phyloP scores from a whole-genome alignment of 2,113 vertebrate species.

The Lepidothrix coronata region DNA sequence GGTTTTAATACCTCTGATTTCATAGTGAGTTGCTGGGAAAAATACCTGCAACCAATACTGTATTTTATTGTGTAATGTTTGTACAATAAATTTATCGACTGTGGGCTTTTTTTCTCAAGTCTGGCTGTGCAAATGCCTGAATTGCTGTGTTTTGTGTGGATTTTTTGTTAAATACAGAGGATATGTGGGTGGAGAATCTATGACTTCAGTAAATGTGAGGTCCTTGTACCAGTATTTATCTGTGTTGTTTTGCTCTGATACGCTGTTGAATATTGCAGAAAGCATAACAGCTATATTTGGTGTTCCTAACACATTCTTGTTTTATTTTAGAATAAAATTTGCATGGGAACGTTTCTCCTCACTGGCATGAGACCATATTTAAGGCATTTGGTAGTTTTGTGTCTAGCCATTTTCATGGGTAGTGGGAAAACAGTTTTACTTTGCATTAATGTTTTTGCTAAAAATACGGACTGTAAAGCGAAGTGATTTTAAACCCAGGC shows the following conservation, averaged over 20 bases:
- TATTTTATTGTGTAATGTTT: background rate
- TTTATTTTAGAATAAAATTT: background rate
- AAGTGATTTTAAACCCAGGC: conserved; percentile 55
- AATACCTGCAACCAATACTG: background rate
- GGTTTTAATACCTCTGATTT: background rate
- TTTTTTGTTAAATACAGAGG: background rate
- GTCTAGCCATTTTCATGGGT: background rate
- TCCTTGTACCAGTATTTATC: background rate
- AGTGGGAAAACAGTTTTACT: background rate
- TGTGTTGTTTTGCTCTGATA: background rate
- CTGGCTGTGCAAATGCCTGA: background rate
- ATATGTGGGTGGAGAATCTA: background rate
- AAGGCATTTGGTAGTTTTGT: background rate
- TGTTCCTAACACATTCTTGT: background rate
- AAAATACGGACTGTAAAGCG: background rate
- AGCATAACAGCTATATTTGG: background rate
- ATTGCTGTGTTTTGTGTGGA: background rate
- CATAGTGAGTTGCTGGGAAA: background rate
- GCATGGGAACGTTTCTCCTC: background rate
- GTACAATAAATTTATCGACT: background rate
- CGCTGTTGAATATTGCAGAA: background rate
- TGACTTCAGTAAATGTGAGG: background rate
- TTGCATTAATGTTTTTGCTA: background rate
- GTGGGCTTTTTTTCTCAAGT: background rate
- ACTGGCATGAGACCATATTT: background rate